Evolutionary conservation across 2,888 invertebrate species (phyloP).

Genomic region (Acheta domesticus): DNA sequence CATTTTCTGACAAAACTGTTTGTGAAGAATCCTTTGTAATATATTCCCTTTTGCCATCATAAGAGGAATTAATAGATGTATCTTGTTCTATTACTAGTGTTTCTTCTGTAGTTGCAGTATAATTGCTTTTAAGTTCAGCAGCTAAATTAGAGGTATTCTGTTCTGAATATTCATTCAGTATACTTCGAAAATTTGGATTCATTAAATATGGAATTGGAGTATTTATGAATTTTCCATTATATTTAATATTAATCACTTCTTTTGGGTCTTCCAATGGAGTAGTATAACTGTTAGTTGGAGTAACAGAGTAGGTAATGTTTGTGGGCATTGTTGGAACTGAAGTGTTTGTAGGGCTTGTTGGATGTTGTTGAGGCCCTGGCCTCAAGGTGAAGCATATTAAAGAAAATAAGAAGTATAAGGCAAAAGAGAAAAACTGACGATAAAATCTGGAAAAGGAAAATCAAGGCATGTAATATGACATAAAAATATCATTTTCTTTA

Average conservation of each 20-base stretch:
- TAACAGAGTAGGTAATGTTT: not conserved
- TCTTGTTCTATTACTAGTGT: too few relatives aligned
- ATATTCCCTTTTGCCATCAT: too few relatives aligned
- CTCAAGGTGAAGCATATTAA: constrained; percentile 83
- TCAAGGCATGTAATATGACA: not conserved
- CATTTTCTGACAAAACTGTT: too few relatives aligned
- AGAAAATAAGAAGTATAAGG: constrained; percentile 85
- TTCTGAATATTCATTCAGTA: not conserved
- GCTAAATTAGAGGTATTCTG: not conserved
- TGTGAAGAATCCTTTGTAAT: too few relatives aligned
- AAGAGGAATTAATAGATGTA: too few relatives aligned
- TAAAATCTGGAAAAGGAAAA: constrained; percentile 68
- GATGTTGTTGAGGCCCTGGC: constrained; percentile 66
- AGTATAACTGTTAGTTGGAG: not conserved
- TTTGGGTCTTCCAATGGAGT: not conserved
- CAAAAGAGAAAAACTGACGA: constrained; percentile 85
- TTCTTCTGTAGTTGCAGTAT: too few relatives aligned
- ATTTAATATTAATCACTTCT: not conserved
- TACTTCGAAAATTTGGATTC: not conserved
- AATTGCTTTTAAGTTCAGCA: too few relatives aligned
- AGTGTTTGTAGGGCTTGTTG: not conserved
- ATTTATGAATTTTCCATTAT: not conserved
- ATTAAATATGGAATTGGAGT: not conserved
- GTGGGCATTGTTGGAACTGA: not conserved
- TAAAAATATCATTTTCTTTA: not conserved